phyloP scores from a whole-genome alignment of 2,888 invertebrate species.

The Masnerella sp. region DNA sequence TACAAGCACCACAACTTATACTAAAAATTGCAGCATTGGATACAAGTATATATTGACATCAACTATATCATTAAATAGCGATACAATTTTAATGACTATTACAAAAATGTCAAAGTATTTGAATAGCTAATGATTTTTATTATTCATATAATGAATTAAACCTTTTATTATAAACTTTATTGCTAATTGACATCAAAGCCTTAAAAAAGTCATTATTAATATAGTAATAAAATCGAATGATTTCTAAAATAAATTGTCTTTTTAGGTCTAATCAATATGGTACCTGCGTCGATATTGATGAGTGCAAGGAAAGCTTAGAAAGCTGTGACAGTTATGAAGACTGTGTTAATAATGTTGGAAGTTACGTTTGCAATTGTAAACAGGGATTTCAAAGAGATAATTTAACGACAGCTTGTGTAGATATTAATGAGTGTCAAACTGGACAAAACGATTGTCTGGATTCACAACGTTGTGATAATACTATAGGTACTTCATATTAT shows the following conservation, averaged over 20 bases:
- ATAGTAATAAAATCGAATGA: too few species aligned
- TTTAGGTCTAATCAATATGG: constrained; percentile 60
- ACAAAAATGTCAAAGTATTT: neutral
- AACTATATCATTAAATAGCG: neutral
- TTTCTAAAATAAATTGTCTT: neutral
- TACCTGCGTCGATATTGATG: constrained; percentile 82
- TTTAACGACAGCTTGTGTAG: constrained; percentile 82
- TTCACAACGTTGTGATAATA: constrained; percentile 93
- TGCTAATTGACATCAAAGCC: too few species aligned
- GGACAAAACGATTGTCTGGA: constrained; percentile 84
- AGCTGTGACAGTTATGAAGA: constrained; percentile 82
- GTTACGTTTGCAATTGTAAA: constrained; percentile 83
- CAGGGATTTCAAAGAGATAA: constrained; percentile 82
- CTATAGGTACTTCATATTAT: constrained; percentile 75
- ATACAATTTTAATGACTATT: neutral
- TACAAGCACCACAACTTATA: constrained; percentile 29
- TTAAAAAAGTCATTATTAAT: too few species aligned
- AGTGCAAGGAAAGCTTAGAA: constrained; percentile 80
- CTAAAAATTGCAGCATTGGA: constrained; percentile 41
- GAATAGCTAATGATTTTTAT: too few species aligned
- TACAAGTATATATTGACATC: constrained; percentile 14
- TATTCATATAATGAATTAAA: too few species aligned
- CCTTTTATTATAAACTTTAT: too few species aligned
- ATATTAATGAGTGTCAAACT: constrained; percentile 91
- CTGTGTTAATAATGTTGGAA: constrained; percentile 85